Evolutionary conservation across 2,888 invertebrate species (phyloP), one percentile per base, ranked within the genome.

Genomic region (Callimorpha dominula): DNA sequence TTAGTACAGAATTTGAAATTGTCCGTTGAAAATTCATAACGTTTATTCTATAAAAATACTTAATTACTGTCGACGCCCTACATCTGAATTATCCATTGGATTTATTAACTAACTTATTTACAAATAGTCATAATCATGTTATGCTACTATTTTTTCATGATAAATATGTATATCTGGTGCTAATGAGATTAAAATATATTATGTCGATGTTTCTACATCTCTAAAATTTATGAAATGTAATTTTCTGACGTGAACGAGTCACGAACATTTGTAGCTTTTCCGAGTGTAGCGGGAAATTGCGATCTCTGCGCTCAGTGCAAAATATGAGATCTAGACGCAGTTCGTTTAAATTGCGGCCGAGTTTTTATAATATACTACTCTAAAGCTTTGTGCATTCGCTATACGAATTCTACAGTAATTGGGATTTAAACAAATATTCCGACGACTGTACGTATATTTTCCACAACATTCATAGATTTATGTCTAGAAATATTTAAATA

Each of bases 191-290:
- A 66, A 71, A 78, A 63, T 73, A 76, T n/a, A n/a, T n/a, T n/a
- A n/a, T 81, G 64, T 79, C 80, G 81, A 85, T 82, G 74, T 82
- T 76, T 57, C 72, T 50, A 79, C 94, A 87, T 84, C 95, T 89
- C 94, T 94, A 92, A 86, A 89, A 90, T 91, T 92, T 94, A 93
- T 93, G 93, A 95, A 95, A 95, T 95, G 94, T 95, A 95, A 95
- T 95, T 95, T 95, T 95, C 94, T 92, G 92, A 91, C 92, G 92
- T 90, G 90, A 93, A 91, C 91, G 90, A 92, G 89, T 92, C 91
- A 87, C 88, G 90, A 92, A 94, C 95, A 95, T 95, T 95, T 95
- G 95, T 95, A 95, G 95, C 95, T 92, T 95, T 95, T 89, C 93
- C 92, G 90, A 94, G 94, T 93, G 92, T 91, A 91, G 92, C 88